phyloP scores from a whole-genome alignment of 2,888 invertebrate species.

The Acanthococcus lagerstroemiae region DNA sequence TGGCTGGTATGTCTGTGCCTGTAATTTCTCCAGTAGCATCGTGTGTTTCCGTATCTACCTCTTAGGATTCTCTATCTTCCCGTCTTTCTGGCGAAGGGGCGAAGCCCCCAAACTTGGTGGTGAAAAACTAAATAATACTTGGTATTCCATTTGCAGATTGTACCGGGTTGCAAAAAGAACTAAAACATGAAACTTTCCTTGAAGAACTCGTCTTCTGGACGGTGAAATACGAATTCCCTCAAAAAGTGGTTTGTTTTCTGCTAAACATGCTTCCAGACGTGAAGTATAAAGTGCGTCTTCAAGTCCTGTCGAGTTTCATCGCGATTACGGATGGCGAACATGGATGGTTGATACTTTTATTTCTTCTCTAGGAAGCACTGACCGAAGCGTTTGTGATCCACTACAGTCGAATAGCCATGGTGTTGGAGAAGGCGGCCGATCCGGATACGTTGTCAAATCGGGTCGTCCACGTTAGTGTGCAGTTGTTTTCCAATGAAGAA shows the following conservation, averaged over 20 bases:
- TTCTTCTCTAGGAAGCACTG: constrained; percentile 52
- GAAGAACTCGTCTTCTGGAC: constrained; percentile 98
- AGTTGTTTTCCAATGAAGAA: constrained; percentile 88
- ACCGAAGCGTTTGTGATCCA: constrained; percentile 91
- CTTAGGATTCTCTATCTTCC: too few relatives aligned
- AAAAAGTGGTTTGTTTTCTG: constrained; percentile 87
- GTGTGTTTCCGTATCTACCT: too few relatives aligned
- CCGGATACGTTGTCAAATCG: constrained; percentile 88
- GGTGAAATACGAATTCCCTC: constrained; percentile 93
- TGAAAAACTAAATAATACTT: not conserved
- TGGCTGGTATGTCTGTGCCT: too few relatives aligned
- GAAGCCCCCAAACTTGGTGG: not conserved
- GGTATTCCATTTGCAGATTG: constrained; percentile 46
- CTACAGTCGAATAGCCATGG: constrained; percentile 87
- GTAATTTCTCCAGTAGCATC: too few relatives aligned
- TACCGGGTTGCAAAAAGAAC: constrained; percentile 64
- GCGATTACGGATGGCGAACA: too few relatives aligned
- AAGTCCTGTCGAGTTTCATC: too few relatives aligned
- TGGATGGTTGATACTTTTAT: constrained; percentile 17
- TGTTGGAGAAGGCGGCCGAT: constrained; percentile 73
- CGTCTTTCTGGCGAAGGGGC: too few relatives aligned
- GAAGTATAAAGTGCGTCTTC: constrained; percentile 70
- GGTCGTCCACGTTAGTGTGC: constrained; percentile 93
- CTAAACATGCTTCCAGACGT: constrained; percentile 92
- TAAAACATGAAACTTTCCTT: constrained; percentile 72